Percentiles rank a stretch among this genome's conserved stretches.
Evolutionary conservation across 2,797 vertebrate genomes (phyloP).

Genomic region (Lithobates pipiens): DNA sequence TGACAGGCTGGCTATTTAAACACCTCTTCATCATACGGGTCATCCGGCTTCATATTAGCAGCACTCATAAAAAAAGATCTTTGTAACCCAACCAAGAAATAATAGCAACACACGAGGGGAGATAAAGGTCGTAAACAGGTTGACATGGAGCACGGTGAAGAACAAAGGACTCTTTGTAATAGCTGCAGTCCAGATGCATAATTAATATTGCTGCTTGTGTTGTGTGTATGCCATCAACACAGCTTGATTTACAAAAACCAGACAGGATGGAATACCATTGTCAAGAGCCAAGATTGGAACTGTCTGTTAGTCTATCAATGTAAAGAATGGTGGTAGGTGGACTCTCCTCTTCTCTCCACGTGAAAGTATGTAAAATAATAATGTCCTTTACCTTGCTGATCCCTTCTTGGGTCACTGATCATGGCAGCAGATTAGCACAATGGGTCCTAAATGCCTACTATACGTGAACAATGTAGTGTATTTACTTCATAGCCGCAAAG

Average conservation of each 20-base stretch:
- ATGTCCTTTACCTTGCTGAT: not conserved
- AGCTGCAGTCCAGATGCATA: slow-evolving; percentile 44
- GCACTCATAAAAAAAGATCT: slow-evolving; percentile 48
- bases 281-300: slow-evolving; percentile 4
- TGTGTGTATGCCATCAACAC: slow-evolving; percentile 32
- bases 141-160: slow-evolving; percentile 16
- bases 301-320: not conserved
- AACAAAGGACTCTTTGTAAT: slow-evolving; percentile 41
- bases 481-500: no score
- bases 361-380: not conserved
- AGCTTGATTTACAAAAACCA: slow-evolving; percentile 23
- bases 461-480: no score
- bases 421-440: not conserved
- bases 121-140: slow-evolving; percentile 37
- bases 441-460: no score
- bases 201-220: slow-evolving; percentile 51
- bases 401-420: not conserved
- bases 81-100: slow-evolving; percentile 47
- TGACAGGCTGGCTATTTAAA: slow-evolving; percentile 7
- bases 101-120: slow-evolving; percentile 40
- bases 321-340: not conserved
- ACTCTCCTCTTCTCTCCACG: not conserved
- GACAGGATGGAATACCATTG: slow-evolving; percentile 2
- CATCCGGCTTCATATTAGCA: not conserved
- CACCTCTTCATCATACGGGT: not conserved